Evolutionary conservation across 2,888 invertebrate genomes (phyloP), one percentile per base, ranked within the genome.

Genomic region (Anticlea derivata): DNA sequence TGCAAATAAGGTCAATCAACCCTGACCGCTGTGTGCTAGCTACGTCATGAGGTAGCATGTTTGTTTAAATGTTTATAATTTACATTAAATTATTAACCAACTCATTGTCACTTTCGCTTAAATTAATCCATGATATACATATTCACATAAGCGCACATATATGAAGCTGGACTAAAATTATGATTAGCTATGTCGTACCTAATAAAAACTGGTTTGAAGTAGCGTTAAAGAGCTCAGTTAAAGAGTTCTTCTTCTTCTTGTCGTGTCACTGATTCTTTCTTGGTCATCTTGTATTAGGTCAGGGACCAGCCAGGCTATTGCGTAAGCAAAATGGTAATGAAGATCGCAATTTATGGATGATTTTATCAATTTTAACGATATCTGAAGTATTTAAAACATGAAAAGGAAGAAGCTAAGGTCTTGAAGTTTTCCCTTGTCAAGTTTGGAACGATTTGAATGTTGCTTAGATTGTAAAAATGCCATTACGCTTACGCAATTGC

Each of bases 1-100:
- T 6, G 17, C 27, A 20, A 20, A 11, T 20, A 39, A 10, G 20
- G 20, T 39, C 29, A 8, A 20, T 17, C 29, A 39, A 39, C 7
- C 27, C 27, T 10, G 39, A 39, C 29, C 11, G 39, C 27, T 29
- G 27, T 39, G 27, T 39, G 39, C 7, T 38, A 27, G 13, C 38
- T 39, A 39, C 11, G 11, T 35, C 17, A 5, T 29, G 39, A 39
- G 29, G 39, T 39, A 39, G 39, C 23, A 7, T 29, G 10, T 39
- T 7, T 29, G 17, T 29, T 27, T 22, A 8, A 10, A 0, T 10
- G 34, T 34, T 31, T 34, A 35, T 11, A 23, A 23, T 12, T 11
- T 35, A 23, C 2, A 7, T 10, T 34, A 34, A 2, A 34, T 27
- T 31, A 17, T 17, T 31, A 31, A 31, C 5, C 3, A 20, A 34